These are phyloP conservation scores for Planiliza haematocheilus DNA, from an alignment of 2,113 vertebrate species.

Conservation along the genomic window DNA sequence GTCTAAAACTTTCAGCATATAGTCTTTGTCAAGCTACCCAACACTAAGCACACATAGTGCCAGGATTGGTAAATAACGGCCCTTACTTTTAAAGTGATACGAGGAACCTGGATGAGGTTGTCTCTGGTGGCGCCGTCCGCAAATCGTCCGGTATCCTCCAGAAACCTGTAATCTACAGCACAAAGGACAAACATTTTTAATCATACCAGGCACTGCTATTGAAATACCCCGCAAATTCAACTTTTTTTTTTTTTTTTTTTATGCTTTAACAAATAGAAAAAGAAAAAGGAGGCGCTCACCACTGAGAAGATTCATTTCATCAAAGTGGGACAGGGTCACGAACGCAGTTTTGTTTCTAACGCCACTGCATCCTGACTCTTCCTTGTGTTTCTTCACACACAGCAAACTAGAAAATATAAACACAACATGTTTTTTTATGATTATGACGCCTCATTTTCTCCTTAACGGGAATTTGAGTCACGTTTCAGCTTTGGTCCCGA, in stretches of 20 bases:
- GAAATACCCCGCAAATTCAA: not conserved
- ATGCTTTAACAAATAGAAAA: too few species aligned
- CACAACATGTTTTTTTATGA: not conserved
- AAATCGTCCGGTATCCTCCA: slow-evolving; percentile 93
- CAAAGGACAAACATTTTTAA: not conserved
- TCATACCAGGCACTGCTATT: not conserved
- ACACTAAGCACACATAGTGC: too few species aligned
- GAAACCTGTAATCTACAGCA: slow-evolving; percentile 92
- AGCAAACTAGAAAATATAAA: slow-evolving; percentile 82
- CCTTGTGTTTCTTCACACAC: slow-evolving; percentile 95
- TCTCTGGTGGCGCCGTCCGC: slow-evolving; percentile 90
- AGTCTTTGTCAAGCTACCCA: not conserved
- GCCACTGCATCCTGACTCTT: slow-evolving; percentile 87
- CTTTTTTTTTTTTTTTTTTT: too few species aligned
- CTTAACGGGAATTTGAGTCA: not conserved
- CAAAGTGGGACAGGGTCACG: slow-evolving; percentile 87
- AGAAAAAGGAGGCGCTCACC: slow-evolving; percentile 82
- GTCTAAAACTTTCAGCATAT: too few species aligned
- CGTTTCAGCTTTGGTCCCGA: not conserved
- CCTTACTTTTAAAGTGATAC: slow-evolving; percentile 61
- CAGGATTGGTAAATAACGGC: slow-evolving; percentile 6
- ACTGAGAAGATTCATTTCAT: slow-evolving; percentile 91
- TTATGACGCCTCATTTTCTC: too few species aligned
- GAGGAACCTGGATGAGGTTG: slow-evolving; percentile 47
- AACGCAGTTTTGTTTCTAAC: slow-evolving; percentile 91